Evolutionary conservation across 2,797 vertebrate species (phyloP).

Genomic region (Trachurus trachurus): DNA sequence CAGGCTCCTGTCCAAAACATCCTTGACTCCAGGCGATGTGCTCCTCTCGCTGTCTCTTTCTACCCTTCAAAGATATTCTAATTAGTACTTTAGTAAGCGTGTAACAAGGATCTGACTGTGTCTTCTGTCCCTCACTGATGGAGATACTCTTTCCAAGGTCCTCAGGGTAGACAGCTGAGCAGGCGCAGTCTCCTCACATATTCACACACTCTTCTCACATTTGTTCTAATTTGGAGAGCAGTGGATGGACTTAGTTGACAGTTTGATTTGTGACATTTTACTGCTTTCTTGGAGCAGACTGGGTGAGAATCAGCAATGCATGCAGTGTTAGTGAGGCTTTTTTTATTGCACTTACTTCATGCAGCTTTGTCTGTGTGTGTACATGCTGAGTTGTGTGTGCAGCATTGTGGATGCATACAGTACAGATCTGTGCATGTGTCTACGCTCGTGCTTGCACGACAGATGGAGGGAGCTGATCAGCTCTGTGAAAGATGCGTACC

Average conservation of each 20-base stretch:
- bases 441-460: background rate
- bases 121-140: conserved; percentile 49
- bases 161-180: conserved; percentile 49
- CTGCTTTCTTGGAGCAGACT: conserved; percentile 17
- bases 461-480: conserved; percentile 33
- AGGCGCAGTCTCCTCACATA: conserved; percentile 26
- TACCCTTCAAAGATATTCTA: conserved; percentile 56
- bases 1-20: conserved; percentile 39
- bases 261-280: conserved; percentile 25
- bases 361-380: background rate
- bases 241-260: conserved; percentile 6
- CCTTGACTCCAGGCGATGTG: conserved; percentile 11
- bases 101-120: conserved; percentile 50
- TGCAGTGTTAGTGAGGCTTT: background rate
- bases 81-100: conserved; percentile 52
- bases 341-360: background rate
- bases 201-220: conserved; percentile 23
- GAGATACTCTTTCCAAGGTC: conserved; percentile 46
- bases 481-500: conserved; percentile 18
- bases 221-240: conserved; percentile 26
- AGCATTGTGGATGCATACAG: background rate
- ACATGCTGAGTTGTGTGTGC: background rate
- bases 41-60: conserved; percentile 14
- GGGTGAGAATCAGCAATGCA: conserved; percentile 24
- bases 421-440: background rate